Evolutionary conservation across 2,888 invertebrate species (phyloP), one percentile per base, ranked within the genome.

Genomic region (Campopleginae sp.): DNA sequence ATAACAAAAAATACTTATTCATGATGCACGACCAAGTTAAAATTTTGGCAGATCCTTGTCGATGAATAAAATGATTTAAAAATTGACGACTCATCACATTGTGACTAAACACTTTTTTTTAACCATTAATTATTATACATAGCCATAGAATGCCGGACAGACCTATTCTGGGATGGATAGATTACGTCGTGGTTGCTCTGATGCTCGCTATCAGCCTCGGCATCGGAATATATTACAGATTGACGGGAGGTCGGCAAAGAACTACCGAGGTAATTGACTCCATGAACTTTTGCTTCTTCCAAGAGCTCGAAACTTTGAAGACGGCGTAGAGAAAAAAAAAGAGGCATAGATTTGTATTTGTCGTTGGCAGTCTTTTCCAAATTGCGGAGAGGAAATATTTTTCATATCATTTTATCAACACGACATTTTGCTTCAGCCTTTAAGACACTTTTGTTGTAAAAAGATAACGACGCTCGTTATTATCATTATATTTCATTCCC

Each of bases 141-240:
- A 46, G 58, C 31, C 1, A 80, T 82, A 84, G 76, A n/a, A 88
- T 87, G 88, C 81, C 54, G 19, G 17, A 19, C 19, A 81, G 75
- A 3, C 90, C 91, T 46, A 91, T 93, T 5, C 96, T 97, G 89
- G 96, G 95, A 85, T 93, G 94, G 89, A 95, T 96, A 95, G 98
- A 98, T 94, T 98, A 98, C 91, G 93, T 96, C 12, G 97, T 98
- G 42, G 96, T 98, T 94, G 95, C 94, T 2, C 90, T 95, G 2
- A 97, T 97, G 84, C 95, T 98, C 89, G 79, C 95, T 7, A 95
- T 96, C 27, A 98, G 98, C 0, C 95, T 97, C 0, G 94, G 94
- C 0, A 98, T 98, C 87, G 98, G 98, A 7, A 91, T 98, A 63
- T 98, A 98, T 91, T 98, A 97, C 93, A 95, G 98, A 86, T 96